Evolutionary conservation across 2,888 invertebrate species (phyloP).

Genomic region (Electrophaes corylata): DNA sequence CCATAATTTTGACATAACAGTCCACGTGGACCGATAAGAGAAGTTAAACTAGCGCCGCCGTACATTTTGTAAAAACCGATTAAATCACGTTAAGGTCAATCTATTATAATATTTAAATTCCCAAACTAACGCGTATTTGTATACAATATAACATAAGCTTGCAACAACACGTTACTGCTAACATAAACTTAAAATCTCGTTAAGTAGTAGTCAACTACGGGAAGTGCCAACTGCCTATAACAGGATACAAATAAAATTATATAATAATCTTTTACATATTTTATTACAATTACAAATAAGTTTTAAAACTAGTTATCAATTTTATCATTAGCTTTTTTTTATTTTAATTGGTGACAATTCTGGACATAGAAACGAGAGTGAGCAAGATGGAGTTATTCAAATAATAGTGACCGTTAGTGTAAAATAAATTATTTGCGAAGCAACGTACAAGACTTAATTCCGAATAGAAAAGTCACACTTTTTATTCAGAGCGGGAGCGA

Average conservation of each 20-base stretch:
- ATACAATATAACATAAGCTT: constrained; percentile 43
- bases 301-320: constrained; percentile 66
- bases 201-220: constrained; percentile 35
- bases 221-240: constrained; percentile 45
- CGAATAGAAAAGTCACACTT: constrained; percentile 18
- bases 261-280: constrained; percentile 56
- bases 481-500: constrained; percentile 5
- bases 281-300: constrained; percentile 71
- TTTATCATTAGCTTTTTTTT: constrained; percentile 62
- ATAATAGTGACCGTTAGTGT: neutral
- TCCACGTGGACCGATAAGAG: constrained; percentile 10
- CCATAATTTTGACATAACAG: constrained; percentile 46
- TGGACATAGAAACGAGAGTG: constrained; percentile 46
- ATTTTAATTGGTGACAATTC: constrained; percentile 48
- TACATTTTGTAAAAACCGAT: constrained; percentile 29
- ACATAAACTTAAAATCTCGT: constrained; percentile 34
- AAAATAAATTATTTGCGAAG: constrained; percentile 2
- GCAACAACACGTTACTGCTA: constrained; percentile 39
- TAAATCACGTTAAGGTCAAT: constrained; percentile 36
- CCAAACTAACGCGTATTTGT: constrained; percentile 40
- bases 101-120: constrained; percentile 31
- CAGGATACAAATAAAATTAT: constrained; percentile 55
- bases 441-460: constrained; percentile 1
- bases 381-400: neutral
- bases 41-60: constrained; percentile 16